These are phyloP conservation scores for Trichomycterus rosablanca DNA, from an alignment of 2,113 vertebrate species.

Conservation along the genomic window DNA sequence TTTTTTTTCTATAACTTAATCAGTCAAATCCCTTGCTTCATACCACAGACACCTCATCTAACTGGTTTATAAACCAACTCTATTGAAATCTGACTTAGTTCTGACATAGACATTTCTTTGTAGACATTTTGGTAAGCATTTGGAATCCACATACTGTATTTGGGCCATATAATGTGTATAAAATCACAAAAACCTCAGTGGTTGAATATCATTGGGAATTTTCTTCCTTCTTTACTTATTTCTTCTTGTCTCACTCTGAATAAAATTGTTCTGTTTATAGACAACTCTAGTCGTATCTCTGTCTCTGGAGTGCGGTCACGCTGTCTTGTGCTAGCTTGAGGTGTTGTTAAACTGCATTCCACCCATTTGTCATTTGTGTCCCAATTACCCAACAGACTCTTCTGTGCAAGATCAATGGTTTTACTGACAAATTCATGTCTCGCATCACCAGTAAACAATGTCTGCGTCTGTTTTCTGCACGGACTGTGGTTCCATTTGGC, in stretches of 20 bases:
- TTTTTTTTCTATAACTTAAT: too few species aligned
- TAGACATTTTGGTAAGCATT: too few species aligned
- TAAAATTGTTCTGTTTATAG: constrained; percentile 13
- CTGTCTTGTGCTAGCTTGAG: constrained; percentile 13
- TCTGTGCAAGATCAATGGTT: constrained; percentile 31
- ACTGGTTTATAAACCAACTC: too few species aligned
- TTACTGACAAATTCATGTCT: constrained; percentile 37
- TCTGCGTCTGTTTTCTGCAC: background rate
- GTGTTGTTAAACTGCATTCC: background rate
- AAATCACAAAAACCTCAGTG: too few species aligned
- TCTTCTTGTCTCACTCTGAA: background rate
- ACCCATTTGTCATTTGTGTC: constrained; percentile 22
- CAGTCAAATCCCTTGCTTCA: too few species aligned
- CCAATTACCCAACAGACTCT: constrained; percentile 35
- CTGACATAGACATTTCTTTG: too few species aligned
- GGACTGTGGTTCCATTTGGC: background rate
- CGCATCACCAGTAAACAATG: constrained; percentile 19
- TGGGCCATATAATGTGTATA: too few species aligned
- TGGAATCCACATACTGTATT: too few species aligned
- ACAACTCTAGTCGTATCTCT: background rate
- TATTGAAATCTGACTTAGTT: too few species aligned
- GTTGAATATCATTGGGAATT: too few species aligned
- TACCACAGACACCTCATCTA: too few species aligned
- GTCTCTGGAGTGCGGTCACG: constrained; percentile 20
- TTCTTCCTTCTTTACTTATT: background rate